Evolutionary conservation across 2,888 invertebrate genomes (phyloP).

Genomic region (Schrankia costaestrigalis): DNA sequence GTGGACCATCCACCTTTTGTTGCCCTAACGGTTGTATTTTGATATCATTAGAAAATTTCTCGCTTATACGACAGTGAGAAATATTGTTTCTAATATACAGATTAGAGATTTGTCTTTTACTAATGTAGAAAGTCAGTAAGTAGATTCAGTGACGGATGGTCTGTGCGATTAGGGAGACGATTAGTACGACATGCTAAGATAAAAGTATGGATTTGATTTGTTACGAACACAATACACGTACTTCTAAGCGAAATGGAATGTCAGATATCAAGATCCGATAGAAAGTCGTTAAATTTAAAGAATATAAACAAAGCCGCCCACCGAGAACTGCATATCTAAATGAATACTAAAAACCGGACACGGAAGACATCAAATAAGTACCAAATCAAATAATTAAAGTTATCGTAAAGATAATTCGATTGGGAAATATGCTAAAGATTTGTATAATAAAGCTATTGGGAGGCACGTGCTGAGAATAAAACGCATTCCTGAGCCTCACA

Average conservation of each 20-base stretch:
- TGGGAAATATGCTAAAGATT: constrained; percentile 58
- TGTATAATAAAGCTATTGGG: constrained; percentile 65
- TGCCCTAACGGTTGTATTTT: constrained; percentile 70
- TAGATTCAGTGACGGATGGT: constrained; percentile 54
- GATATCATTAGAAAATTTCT: constrained; percentile 73
- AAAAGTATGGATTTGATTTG: constrained; percentile 28
- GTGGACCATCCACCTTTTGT: constrained; percentile 65
- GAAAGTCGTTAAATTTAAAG: constrained; percentile 39
- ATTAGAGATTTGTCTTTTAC: constrained; percentile 58
- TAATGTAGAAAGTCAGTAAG: constrained; percentile 59
- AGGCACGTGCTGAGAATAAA: constrained; percentile 65
- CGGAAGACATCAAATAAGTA: constrained; percentile 59
- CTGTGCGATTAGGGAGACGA: constrained; percentile 42
- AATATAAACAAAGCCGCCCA: constrained; percentile 58
- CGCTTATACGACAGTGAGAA: constrained; percentile 62
- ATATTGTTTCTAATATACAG: constrained; percentile 65
- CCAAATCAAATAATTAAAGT: constrained; percentile 64
- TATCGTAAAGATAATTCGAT: constrained; percentile 56
- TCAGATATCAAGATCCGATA: constrained; percentile 19
- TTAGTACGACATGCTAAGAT: constrained; percentile 36
- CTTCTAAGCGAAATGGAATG: constrained; percentile 16
- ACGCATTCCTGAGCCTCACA: constrained; percentile 39
- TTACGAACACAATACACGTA: constrained; percentile 19
- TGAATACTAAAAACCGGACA: constrained; percentile 51
- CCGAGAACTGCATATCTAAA: constrained; percentile 51